A percentile compares a stretch with the other conserved stretches of the same genome.
Evolutionary conservation across 2,888 invertebrate genomes (phyloP).

Genomic region (Nebria brevicollis): DNA sequence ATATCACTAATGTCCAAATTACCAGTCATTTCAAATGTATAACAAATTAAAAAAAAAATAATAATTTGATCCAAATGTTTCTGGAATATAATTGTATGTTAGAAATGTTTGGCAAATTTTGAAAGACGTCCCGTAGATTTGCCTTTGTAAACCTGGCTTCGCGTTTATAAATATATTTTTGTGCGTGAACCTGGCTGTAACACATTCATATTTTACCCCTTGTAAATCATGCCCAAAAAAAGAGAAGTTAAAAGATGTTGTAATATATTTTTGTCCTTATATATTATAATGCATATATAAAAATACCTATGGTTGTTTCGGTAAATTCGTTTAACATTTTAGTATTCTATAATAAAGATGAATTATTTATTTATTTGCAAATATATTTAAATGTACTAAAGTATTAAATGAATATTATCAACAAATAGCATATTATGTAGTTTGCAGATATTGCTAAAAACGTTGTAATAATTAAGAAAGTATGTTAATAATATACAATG

Average conservation of each 20-base stretch:
- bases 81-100: not conserved
- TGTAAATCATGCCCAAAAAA: constrained; percentile 38
- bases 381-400: constrained; percentile 39
- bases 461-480: constrained; percentile 41
- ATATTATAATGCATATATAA: constrained; percentile 17
- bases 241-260: constrained; percentile 23
- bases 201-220: constrained; percentile 44
- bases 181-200: constrained; percentile 53
- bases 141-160: constrained; percentile 58
- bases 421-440: constrained; percentile 33
- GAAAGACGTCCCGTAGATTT: constrained; percentile 55
- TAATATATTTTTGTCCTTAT: constrained; percentile 47
- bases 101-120: constrained; percentile 43
- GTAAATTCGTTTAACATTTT: constrained; percentile 40
- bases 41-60: constrained; percentile 41
- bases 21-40: constrained; percentile 9
- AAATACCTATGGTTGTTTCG: constrained; percentile 12
- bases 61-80: not conserved
- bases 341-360: constrained; percentile 34
- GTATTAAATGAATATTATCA: constrained; percentile 37
- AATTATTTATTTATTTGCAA: constrained; percentile 19
- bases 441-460: constrained; percentile 44
- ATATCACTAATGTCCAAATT: too few species aligned
- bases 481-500: constrained; percentile 47
- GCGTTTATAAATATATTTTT: constrained; percentile 58